Percentiles rank a stretch among this genome's conserved stretches.
Evolutionary conservation across 2,888 invertebrate genomes (phyloP).

Genomic region (Ceraclea dissimilis): DNA sequence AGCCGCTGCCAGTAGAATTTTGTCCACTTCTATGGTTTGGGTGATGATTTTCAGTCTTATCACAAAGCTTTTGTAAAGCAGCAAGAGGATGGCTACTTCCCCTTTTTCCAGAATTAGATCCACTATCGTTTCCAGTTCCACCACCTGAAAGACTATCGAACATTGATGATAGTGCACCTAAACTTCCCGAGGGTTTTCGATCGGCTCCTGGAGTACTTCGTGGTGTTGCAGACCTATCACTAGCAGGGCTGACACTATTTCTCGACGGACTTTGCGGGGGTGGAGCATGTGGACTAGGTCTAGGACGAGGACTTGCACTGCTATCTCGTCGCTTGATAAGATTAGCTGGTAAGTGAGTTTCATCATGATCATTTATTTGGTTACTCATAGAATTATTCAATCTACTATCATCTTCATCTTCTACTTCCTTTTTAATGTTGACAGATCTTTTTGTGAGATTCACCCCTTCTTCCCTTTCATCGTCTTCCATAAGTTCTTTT

Average conservation of each 20-base stretch:
- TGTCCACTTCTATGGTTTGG: constrained; percentile 38
- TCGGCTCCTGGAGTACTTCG: constrained; percentile 56
- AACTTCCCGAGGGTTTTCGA: constrained; percentile 56
- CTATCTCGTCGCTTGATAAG: constrained; percentile 41
- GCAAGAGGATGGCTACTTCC: constrained; percentile 85
- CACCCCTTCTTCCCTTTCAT: constrained; percentile 45
- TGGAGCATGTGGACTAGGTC: constrained; percentile 41
- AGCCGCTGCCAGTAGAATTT: constrained; percentile 31
- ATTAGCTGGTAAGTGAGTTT: constrained; percentile 33
- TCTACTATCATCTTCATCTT: constrained; percentile 53
- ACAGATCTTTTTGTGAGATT: constrained; percentile 43
- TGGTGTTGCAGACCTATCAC: constrained; percentile 72
- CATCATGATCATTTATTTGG: constrained; percentile 21
- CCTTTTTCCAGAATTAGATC: constrained; percentile 55
- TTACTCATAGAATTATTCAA: constrained; percentile 26
- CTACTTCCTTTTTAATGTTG: constrained; percentile 57
- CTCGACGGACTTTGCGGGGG: constrained; percentile 56
- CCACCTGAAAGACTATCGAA: constrained; percentile 74
- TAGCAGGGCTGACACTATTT: constrained; percentile 63
- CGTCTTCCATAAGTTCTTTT: constrained; percentile 48
- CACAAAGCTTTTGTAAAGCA: constrained; percentile 90
- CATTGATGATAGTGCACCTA: constrained; percentile 84
- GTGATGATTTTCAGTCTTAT: constrained; percentile 81
- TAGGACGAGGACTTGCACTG: constrained; percentile 38
- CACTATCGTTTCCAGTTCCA: constrained; percentile 37